These are phyloP conservation scores for Leptatherina wallacei DNA, from an alignment of 2,797 vertebrate genomes.

Conservation along the genomic window DNA sequence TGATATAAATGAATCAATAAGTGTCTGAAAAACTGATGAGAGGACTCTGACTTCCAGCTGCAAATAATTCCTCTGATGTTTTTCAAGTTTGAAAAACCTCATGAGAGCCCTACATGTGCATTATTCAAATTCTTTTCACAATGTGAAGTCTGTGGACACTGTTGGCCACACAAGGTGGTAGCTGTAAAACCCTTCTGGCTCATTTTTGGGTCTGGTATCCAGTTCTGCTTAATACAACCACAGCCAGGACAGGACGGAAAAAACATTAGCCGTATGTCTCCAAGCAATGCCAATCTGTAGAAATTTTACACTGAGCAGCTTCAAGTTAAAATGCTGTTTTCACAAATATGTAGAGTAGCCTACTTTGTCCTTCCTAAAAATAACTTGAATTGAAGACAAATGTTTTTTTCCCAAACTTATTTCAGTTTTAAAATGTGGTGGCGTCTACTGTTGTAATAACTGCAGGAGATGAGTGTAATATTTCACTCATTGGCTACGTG, in stretches of 20 bases:
- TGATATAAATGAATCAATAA: neutral
- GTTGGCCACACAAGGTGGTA: neutral
- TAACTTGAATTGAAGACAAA: neutral
- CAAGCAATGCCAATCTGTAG: neutral
- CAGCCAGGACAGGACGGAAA: neutral
- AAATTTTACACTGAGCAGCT: neutral
- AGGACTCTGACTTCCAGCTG: neutral
- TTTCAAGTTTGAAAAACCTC: neutral
- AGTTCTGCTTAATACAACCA: neutral
- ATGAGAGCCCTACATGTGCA: neutral
- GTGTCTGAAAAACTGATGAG: constrained; percentile 7
- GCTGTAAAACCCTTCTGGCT: constrained; percentile 1
- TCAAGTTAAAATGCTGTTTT: neutral
- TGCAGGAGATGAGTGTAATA: constrained; percentile 39
- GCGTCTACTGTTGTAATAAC: constrained; percentile 31
- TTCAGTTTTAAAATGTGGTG: neutral
- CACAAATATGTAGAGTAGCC: neutral
- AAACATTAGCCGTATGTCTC: constrained; percentile 10
- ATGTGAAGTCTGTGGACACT: neutral
- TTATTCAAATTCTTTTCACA: neutral
- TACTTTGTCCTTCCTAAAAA: neutral
- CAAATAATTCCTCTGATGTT: neutral
- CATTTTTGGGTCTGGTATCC: neutral
- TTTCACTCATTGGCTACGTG: constrained; percentile 44
- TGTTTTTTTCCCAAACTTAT: neutral